Base-by-base conservation (phyloP, 2,888 invertebrate genomes). In the Meliscaeva auricollis region DNA sequence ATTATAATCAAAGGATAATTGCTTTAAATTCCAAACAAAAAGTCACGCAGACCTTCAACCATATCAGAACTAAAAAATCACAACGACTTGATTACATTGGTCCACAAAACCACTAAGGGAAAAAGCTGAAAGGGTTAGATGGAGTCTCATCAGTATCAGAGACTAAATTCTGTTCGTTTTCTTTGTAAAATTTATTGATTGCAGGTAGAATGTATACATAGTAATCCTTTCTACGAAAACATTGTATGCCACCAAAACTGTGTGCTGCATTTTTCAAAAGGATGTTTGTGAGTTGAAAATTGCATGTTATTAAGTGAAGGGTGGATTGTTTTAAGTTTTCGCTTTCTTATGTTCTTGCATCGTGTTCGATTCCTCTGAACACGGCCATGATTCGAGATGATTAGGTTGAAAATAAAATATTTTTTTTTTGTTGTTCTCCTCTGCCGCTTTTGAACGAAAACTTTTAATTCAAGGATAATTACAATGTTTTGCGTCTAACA, bases 231-330 rank as follows among this genome's bases (percentile, higher is more conserved):
- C 60, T 60, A 26, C 30, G 6, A 35, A 72, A 20, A 32, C 41
- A 52, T 17, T 56, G 15, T 26, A 38, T 44, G 56, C 84, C 78
- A 79, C 79, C 69, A 79, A 62, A 78, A 68, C 41, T 44, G 32
- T 62, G 32, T 69, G 41, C 2, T 79, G 74, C 76, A 60, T 75
- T 60, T n/a, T 60, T 30, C 41, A 62, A 84, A 79, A 81, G 66
- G 79, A 84, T 84, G 74, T 70, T 79, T 77, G 56, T 85, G 81
- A 85, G 81, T 80, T 85, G 85, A 85, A 85, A 85, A 85, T 85
- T 85, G 85, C 85, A 85, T 85, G 85, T 85, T 85, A 85, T 85
- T 85, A 85, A 77, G 85, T 85, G 85, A 85, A 85, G 85, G 81
- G 85, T 85, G 81, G 85, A 70, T 62, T 78, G 69, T 69, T 74